Conservation (phyloP, 2,797 vertebrate species). For the Notolabrus celidotus region DNA sequence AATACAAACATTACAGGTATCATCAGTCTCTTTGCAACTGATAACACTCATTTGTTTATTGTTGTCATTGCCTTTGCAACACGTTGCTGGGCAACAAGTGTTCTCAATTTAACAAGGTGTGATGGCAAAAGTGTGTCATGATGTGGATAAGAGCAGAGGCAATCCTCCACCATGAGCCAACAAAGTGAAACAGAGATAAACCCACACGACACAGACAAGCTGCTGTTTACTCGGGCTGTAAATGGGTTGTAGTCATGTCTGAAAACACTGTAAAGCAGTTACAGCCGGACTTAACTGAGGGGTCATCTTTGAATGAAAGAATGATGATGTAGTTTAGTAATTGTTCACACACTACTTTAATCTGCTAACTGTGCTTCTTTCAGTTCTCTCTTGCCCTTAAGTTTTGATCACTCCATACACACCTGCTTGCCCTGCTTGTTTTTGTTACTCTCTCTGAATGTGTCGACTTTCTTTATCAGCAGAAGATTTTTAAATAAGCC, state of each 20-base stretch:
- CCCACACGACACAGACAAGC: constrained; percentile 22
- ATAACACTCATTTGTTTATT: constrained; percentile 51
- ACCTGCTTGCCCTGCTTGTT: no score
- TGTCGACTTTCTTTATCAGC: no score
- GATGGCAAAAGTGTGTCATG: constrained; percentile 52
- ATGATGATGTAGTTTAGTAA: no score
- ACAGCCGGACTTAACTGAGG: background rate
- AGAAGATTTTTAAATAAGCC: no score
- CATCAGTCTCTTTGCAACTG: constrained; percentile 1
- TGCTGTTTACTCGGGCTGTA: constrained; percentile 36
- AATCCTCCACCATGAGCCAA: constrained; percentile 49
- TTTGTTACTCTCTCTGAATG: no score
- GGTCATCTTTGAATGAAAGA: no score
- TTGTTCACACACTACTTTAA: no score
- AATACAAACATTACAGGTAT: background rate
- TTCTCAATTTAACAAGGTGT: constrained; percentile 29
- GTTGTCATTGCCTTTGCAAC: constrained; percentile 29
- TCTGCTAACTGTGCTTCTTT: no score
- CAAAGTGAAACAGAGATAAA: constrained; percentile 49
- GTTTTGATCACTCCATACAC: no score
- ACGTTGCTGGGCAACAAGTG: constrained; percentile 65
- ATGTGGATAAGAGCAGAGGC: constrained; percentile 35
- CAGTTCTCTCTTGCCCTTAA: no score
- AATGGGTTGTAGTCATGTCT: constrained; percentile 10
- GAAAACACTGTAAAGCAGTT: background rate